Conservation (phyloP, 2,888 invertebrate genomes). For the Leucophenga montana region DNA sequence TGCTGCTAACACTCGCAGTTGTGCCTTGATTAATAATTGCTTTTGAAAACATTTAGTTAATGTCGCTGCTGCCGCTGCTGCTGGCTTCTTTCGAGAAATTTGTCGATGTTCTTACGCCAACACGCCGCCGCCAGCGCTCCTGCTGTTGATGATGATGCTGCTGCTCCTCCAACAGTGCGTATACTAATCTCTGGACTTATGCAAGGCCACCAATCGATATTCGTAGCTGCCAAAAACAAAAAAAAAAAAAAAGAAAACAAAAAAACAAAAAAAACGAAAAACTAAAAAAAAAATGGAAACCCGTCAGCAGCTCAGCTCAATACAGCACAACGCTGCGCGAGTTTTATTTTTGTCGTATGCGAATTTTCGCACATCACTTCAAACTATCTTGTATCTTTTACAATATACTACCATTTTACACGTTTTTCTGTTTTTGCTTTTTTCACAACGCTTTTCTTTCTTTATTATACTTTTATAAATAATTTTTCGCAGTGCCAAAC, state of each 20-base stretch:
- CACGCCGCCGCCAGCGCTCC: conserved; percentile 9
- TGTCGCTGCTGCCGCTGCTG: conserved; percentile 16
- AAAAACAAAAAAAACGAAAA: background rate
- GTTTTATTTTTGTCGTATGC: background rate
- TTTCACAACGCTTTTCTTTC: background rate
- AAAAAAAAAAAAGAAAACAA: conserved; percentile 28
- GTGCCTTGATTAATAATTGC: too few species aligned
- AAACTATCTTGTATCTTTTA: background rate
- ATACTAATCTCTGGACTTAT: conserved; percentile 63
- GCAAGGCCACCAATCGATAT: conserved; percentile 69
- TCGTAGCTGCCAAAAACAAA: conserved; percentile 52
- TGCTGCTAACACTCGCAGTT: too few species aligned
- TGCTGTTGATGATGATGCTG: conserved; percentile 31
- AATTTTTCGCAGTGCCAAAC: too few species aligned
- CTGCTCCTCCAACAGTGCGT: conserved; percentile 16
- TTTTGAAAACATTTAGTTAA: too few species aligned
- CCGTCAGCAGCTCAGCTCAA: background rate
- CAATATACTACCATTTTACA: background rate
- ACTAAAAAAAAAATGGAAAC: background rate
- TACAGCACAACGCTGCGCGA: background rate
- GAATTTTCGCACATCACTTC: background rate
- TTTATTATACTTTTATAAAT: too few species aligned
- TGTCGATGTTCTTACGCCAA: background rate
- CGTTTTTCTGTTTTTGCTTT: background rate
- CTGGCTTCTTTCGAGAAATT: background rate